Evolutionary conservation across 2,113 vertebrate genomes (phyloP), one percentile per base, ranked within the genome.

Genomic region (Muscicapa adusta): DNA sequence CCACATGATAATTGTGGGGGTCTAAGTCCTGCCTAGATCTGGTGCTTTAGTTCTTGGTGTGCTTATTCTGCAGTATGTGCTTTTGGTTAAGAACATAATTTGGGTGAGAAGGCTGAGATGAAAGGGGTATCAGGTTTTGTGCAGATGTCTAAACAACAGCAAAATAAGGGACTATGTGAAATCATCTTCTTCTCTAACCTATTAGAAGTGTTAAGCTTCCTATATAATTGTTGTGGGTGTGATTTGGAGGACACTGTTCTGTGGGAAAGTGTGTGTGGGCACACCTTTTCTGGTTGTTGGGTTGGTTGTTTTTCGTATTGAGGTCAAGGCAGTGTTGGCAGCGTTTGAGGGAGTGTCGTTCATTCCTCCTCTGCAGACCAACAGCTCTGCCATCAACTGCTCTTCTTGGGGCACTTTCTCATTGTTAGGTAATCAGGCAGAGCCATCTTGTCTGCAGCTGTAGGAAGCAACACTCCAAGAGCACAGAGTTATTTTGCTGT

Each of bases 361-460:
- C 0, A 0, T 38, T 61, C 8, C 29, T 45, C 42, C 4, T 2
- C 13, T 34, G n/a, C 56, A 58, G 60, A 5, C 54, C 70, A 56
- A 9, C 24, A 73, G 34, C 60, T 76, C 6, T 60, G 71, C 15
- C 57, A 5, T 25, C 3, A 50, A 13, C 38, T 70, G 38, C 36
- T 71, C 14, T 17, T 89, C 47, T 80, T 77, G 22, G 9, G 29
- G 57, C 60, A 61, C 5, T 48, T 84, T 83, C 50, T 53, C 20
- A 3, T 61, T 54, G 19, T 78, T 50, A 31, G 19, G 14, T 71
- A 28, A 71, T 91, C 33, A 47, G 23, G 51, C 18, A 73, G 63
- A 90, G 79, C 78, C n/a, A 6, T 77, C 63, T 38, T 83, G 79
- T 86, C 73, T 80, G 36, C 56, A 63, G n/a, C 61, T 83, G 43